Evolutionary conservation across 2,888 invertebrate species (phyloP).

Genomic region (Julus scanicus): DNA sequence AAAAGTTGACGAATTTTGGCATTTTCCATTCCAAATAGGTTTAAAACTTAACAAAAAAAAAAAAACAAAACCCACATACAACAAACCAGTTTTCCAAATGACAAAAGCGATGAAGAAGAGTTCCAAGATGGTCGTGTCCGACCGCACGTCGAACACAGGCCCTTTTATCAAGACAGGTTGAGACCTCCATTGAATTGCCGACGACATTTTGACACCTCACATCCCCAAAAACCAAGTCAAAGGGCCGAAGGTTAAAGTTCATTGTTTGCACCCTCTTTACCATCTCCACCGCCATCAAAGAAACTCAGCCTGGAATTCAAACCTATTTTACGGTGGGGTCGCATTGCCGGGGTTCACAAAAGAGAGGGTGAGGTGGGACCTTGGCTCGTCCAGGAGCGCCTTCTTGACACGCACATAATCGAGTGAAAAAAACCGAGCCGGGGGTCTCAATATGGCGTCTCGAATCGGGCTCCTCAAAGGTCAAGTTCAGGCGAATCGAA

Average conservation of each 20-base stretch:
- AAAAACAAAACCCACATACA: too few species aligned
- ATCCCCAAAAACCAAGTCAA: not conserved
- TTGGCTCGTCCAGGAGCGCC: not conserved
- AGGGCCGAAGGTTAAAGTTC: not conserved
- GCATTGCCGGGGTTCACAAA: not conserved
- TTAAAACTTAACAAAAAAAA: too few species aligned
- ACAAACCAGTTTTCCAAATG: too few species aligned
- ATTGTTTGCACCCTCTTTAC: not conserved
- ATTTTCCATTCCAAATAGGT: too few species aligned
- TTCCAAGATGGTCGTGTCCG: too few species aligned
- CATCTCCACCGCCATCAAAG: not conserved
- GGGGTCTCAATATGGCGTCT: not conserved
- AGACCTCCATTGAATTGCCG: not conserved
- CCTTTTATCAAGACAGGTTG: not conserved
- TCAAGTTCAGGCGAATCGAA: constrained; percentile 4
- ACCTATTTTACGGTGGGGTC: not conserved
- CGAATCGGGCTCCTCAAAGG: not conserved
- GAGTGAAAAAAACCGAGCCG: not conserved
- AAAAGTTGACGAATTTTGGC: too few species aligned
- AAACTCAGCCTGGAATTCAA: not conserved
- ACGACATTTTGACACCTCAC: not conserved
- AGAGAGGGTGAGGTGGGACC: not conserved
- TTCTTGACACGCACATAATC: constrained; percentile 10
- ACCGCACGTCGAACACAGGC: too few species aligned
- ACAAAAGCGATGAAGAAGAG: too few species aligned